Percentiles rank a stretch among this genome's conserved stretches.
Evolutionary conservation across 2,888 invertebrate species (phyloP).

Genomic region (Chesias legatella): DNA sequence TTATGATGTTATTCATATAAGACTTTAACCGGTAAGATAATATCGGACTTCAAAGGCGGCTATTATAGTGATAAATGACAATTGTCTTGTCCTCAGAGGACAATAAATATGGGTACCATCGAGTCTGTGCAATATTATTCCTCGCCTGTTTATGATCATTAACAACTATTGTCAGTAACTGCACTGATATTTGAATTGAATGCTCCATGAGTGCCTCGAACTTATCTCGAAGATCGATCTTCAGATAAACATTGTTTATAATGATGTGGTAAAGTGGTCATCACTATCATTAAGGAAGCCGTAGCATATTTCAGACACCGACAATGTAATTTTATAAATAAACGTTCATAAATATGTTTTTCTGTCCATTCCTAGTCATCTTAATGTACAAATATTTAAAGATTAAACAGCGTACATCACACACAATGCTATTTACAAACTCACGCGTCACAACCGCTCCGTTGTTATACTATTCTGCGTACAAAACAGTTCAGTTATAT

Average conservation of each 20-base stretch:
- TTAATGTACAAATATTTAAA: conserved; percentile 6
- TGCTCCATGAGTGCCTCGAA: conserved; percentile 57
- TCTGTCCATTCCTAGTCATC: conserved; percentile 1
- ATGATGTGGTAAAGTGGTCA: conserved; percentile 39
- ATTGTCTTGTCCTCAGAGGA: conserved; percentile 71
- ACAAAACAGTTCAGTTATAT: conserved; percentile 17
- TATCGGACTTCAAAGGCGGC: conserved; percentile 75
- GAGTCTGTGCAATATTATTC: conserved; percentile 70
- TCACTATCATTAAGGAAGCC: conserved; percentile 17
- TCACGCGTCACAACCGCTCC: conserved; percentile 7
- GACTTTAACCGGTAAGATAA: conserved; percentile 61
- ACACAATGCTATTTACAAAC: conserved; percentile 9
- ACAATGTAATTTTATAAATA: background rate
- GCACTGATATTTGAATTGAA: conserved; percentile 74
- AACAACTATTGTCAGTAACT: conserved; percentile 69
- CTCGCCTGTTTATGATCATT: conserved; percentile 70
- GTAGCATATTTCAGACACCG: background rate
- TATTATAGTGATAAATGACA: conserved; percentile 75
- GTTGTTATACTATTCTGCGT: conserved; percentile 18
- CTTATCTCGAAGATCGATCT: conserved; percentile 66
- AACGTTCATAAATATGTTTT: background rate
- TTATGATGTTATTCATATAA: conserved; percentile 53
- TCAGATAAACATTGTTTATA: conserved; percentile 58
- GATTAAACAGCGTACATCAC: conserved; percentile 2
- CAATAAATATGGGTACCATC: conserved; percentile 73